Base-by-base conservation (phyloP, 1,140 invertebrate species). In the Drosophila melanica region DNA sequence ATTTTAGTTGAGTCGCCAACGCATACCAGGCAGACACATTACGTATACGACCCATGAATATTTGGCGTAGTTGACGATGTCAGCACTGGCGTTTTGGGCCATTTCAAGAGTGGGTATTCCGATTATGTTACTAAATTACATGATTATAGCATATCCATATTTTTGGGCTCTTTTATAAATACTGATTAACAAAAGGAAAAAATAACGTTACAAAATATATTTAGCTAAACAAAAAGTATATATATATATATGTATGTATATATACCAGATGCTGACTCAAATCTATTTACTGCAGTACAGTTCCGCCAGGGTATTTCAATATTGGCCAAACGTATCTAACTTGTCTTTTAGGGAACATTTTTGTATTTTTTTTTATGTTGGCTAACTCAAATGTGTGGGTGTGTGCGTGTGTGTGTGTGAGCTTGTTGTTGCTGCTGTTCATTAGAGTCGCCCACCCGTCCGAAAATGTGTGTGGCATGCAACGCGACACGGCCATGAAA, bases 21-120 rank as follows among this genome's bases (percentile, higher is more conserved):
- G 45, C 41, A 58, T 58, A 16, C 23, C 41, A 58, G 14, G 55
- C 37, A 60, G 41, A 69, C 53, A 71, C 37, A 85, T 84, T 84
- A 77, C 73, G 75, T 85, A 85, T 81, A 87, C 81, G 80, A 73
- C 81, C 84, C 81, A 84, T 60, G 70, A 78, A 84, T 84, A 85
- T 82, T 85, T 78, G 85, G 78, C 55, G 70, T 79, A 79, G 75
- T 79, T 86, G 75, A 82, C 74, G 79, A 79, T 82, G 82, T 64
- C 72, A 72, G 64, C 65, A 57, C 35, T 41, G 9, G 4, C 12
- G 47, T 63, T 73, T 41, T 50, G 27, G 39, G 20, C 68, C 16
- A 45, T 7, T 3, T 18, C 20, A 11, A 14, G 1, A 14, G n/a
- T n/a, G 9, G 3, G 44, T 45, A 10, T 45, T 8, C 3, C 4